Percentiles rank a stretch among this genome's conserved stretches.
Conservation (phyloP, 2,888 invertebrate genomes). For the Zygogramma bicolorata region DNA sequence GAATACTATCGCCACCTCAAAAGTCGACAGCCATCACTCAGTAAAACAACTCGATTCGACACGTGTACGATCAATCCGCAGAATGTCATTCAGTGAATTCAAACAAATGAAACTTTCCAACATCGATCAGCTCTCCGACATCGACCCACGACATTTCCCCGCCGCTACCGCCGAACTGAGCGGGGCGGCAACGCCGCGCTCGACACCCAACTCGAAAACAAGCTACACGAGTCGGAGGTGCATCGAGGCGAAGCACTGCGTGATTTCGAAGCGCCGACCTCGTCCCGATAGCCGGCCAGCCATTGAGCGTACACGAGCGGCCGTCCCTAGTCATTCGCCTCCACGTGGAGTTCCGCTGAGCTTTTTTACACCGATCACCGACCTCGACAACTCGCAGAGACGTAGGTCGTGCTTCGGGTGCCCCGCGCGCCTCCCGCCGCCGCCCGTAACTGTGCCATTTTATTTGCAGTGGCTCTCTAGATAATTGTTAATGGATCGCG, state of each 20-base stretch:
- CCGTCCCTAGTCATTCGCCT: slow-evolving; percentile 65
- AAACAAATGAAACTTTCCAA: too few species aligned
- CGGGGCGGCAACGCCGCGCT: slow-evolving; percentile 32
- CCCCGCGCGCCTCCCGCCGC: slow-evolving; percentile 53
- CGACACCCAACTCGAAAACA: slow-evolving; percentile 39
- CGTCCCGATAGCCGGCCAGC: slow-evolving; percentile 57
- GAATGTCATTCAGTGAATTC: too few species aligned
- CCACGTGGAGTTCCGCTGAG: slow-evolving; percentile 67
- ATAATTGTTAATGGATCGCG: slow-evolving; percentile 12
- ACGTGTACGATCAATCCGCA: too few species aligned
- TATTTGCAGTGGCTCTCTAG: slow-evolving; percentile 18
- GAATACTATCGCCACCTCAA: too few species aligned
- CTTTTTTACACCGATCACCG: slow-evolving; percentile 72
- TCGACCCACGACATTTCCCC: background rate
- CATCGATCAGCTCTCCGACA: background rate
- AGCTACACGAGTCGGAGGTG: slow-evolving; percentile 63
- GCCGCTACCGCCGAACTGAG: background rate
- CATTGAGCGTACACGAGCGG: slow-evolving; percentile 70
- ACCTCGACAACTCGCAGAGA: slow-evolving; percentile 74
- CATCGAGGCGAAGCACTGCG: slow-evolving; percentile 70
- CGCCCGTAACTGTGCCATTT: slow-evolving; percentile 23
- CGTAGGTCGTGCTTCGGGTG: slow-evolving; percentile 70
- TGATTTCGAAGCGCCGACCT: slow-evolving; percentile 59
- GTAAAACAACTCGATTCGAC: too few species aligned
- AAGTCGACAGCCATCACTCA: too few species aligned